A percentile compares a stretch with the other conserved stretches of the same genome.
These are phyloP conservation scores for Leucozona laternaria DNA, from an alignment of 2,888 invertebrate species.

Conservation along the genomic window DNA sequence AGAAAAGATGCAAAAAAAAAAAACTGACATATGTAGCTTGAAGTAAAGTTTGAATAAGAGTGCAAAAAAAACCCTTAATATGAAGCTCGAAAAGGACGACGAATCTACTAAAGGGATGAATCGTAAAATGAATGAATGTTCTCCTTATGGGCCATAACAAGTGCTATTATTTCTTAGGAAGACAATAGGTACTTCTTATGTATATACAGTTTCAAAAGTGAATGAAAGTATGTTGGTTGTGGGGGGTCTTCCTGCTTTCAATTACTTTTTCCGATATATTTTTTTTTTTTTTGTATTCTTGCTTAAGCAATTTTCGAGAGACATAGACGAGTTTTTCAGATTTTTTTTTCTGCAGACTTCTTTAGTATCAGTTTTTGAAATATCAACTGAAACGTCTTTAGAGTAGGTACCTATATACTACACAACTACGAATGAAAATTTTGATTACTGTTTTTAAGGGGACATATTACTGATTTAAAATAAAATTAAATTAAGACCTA, in stretches of 20 bases:
- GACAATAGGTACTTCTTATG: conserved; percentile 18
- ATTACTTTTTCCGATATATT: background rate
- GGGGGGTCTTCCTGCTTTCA: background rate
- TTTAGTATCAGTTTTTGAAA: background rate
- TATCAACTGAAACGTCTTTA: too few relatives aligned
- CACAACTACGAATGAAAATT: too few relatives aligned
- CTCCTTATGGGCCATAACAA: conserved; percentile 9
- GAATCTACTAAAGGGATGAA: background rate
- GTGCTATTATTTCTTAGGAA: background rate
- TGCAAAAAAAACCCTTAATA: background rate
- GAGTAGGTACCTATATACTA: too few relatives aligned
- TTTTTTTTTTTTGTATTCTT: background rate
- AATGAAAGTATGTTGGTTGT: background rate
- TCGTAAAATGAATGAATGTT: conserved; percentile 14
- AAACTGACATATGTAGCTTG: conserved; percentile 1
- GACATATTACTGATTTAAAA: too few relatives aligned
- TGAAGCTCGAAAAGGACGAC: background rate
- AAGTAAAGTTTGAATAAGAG: background rate
- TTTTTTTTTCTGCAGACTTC: too few relatives aligned
- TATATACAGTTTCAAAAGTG: background rate
- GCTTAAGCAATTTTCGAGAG: background rate
- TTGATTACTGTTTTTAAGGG: too few relatives aligned
- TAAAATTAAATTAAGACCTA: too few relatives aligned
- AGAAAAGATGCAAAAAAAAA: background rate
- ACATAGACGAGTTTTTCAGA: background rate